Conservation (phyloP, 2,888 invertebrate genomes). For the Venusia cambrica region DNA sequence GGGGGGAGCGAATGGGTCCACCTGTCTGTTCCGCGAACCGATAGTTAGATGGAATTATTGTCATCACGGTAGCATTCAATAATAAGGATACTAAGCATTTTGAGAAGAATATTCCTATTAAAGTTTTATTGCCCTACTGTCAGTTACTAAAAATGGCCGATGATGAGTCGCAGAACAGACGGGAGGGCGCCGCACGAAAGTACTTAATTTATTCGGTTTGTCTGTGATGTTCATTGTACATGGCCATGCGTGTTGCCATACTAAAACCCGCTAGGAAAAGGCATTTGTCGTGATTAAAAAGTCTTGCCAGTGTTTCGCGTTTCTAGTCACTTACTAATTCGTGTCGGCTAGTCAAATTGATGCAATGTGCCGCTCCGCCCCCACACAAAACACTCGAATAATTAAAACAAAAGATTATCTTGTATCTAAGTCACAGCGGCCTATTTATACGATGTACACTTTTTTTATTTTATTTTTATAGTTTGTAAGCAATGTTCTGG, state of each 20-base stretch:
- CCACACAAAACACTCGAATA: conserved; percentile 5
- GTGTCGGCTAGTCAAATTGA: conserved; percentile 74
- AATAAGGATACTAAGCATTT: too few relatives aligned
- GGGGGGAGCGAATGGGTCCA: conserved; percentile 14
- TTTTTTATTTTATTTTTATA: conserved; percentile 59
- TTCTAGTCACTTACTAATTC: conserved; percentile 75
- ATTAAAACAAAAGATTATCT: conserved; percentile 20
- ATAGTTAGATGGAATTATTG: too few relatives aligned
- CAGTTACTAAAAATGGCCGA: too few relatives aligned
- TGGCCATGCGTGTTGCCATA: conserved; percentile 48
- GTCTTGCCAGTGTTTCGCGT: conserved; percentile 74
- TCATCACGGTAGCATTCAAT: too few relatives aligned
- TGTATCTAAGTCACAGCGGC: conserved; percentile 71
- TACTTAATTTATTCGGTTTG: conserved; percentile 49
- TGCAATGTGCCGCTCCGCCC: conserved; percentile 24
- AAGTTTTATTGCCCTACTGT: too few relatives aligned
- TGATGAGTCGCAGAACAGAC: too few relatives aligned
- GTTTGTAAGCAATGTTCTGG: conserved; percentile 44
- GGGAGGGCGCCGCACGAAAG: conserved; percentile 16
- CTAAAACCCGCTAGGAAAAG: conserved; percentile 28
- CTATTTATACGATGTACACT: conserved; percentile 61
- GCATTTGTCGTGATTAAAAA: conserved; percentile 36
- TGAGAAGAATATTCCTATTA: too few relatives aligned
- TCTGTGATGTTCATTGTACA: conserved; percentile 47
- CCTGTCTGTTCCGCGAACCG: too few relatives aligned